Base-by-base conservation (phyloP, 2,888 invertebrate genomes). In the Eilema griseolum region DNA sequence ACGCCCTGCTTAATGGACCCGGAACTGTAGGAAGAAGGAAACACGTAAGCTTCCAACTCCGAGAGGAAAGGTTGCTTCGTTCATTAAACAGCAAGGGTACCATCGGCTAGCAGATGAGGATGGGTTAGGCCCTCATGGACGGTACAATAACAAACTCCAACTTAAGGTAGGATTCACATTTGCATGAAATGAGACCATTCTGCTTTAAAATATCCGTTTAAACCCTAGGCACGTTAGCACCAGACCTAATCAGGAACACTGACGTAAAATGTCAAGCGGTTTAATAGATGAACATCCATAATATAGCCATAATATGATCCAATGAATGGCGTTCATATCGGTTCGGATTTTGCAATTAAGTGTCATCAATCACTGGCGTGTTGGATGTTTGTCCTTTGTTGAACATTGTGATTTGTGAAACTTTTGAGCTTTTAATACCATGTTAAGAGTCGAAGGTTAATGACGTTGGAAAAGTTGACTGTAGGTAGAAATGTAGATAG, bases 161-260 rank as follows among this genome's bases (percentile, higher is more conserved):
- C 64, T 71, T 77, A 81, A 81, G 72, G 76, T 70, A 64, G 68
- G 66, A 69, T 71, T 60, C 68, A 76, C 73, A 80, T 80, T 73
- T 64, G 61, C 70, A 74, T 71, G 61, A 80, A 76, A 69, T 70
- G 59, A 76, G 76, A 74, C 60, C n/a, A 14, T 66, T 65, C 24
- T 24, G 57, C 61, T n/a, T n/a, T 59, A 67, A 72, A 73, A 67
- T 24, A 70, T 12, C 41, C 64, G 67, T 73, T 79, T 69, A 61
- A 71, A 78, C 60, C 67, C 81, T 69, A 11, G 12, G 57, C 76
- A 75, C 75, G 79, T 78, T 31, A 75, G 62, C 67, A 46, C 10
- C 37, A 8, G 56, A 4, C 81, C 86, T 79, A 76, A 85, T 82
- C 72, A 65, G 81, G 83, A 61, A 69, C 72, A 81, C 80, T 86